Percentiles rank a stretch among this genome's conserved stretches.
These are phyloP conservation scores for Callyntrura sp. DNA, from an alignment of 2,888 invertebrate species.

Conservation along the genomic window DNA sequence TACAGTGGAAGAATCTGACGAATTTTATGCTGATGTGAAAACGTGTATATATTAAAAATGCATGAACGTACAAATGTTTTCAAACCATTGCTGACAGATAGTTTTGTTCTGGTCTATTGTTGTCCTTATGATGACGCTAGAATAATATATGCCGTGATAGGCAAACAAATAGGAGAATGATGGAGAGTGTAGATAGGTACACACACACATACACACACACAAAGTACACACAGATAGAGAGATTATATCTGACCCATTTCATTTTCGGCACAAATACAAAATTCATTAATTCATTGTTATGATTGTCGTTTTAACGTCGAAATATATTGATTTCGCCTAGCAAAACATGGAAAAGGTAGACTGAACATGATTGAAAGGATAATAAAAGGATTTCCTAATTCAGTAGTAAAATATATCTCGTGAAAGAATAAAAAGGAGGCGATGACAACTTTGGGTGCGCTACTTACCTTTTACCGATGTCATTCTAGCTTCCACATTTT, in stretches of 20 bases:
- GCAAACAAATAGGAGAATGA: conserved; percentile 2
- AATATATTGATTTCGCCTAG: background rate
- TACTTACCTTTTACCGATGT: background rate
- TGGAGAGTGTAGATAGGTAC: too few relatives aligned
- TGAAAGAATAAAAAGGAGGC: background rate
- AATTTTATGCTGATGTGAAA: conserved; percentile 25
- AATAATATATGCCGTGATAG: too few relatives aligned
- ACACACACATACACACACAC: too few relatives aligned
- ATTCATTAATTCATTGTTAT: conserved; percentile 8
- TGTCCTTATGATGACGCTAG: too few relatives aligned
- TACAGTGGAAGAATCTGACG: conserved; percentile 10
- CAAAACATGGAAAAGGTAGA: background rate
- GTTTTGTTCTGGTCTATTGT: background rate
- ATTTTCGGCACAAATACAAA: background rate
- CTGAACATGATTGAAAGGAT: background rate
- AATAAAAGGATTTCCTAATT: conserved; percentile 35
- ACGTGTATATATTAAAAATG: background rate
- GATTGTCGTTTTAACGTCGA: too few relatives aligned
- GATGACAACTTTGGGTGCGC: background rate
- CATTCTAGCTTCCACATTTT: background rate
- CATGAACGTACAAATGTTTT: background rate
- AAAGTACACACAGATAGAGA: too few relatives aligned
- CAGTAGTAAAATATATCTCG: conserved; percentile 27
- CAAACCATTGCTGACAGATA: conserved; percentile 25
- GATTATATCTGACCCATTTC: conserved; percentile 71